Percentiles rank a stretch among this genome's conserved stretches.
Evolutionary conservation across 2,113 vertebrate species (phyloP).

Genomic region (Paraplagusia blochii): DNA sequence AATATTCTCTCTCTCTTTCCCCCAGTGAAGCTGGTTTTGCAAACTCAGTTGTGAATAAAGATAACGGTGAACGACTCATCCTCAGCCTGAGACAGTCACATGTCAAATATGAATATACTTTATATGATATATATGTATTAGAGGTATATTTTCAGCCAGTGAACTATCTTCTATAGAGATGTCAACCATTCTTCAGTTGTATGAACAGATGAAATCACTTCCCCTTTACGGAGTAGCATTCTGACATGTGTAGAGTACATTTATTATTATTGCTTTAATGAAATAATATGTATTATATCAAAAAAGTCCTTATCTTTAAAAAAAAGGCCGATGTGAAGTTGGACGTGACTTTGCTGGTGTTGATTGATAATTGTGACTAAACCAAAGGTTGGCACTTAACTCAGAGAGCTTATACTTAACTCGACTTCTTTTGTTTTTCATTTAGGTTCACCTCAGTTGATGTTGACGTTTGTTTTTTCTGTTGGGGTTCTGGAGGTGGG

Average conservation of each 20-base stretch:
- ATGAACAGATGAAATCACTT: slow-evolving; percentile 40
- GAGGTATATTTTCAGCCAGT: slow-evolving; percentile 70
- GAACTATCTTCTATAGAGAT: slow-evolving; percentile 66
- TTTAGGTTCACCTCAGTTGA: slow-evolving; percentile 32
- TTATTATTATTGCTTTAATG: slow-evolving; percentile 63
- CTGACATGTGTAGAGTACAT: slow-evolving; percentile 50
- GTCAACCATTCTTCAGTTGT: slow-evolving; percentile 62
- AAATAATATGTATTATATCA: slow-evolving; percentile 41
- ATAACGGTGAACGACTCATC: slow-evolving; percentile 24
- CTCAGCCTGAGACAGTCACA: slow-evolving; percentile 48
- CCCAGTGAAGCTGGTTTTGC: slow-evolving; percentile 41
- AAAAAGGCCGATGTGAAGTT: slow-evolving; percentile 53
- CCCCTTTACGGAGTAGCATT: slow-evolving; percentile 50
- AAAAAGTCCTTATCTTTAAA: slow-evolving; percentile 42
- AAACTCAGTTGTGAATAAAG: slow-evolving; percentile 51
- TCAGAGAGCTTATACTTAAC: slow-evolving; percentile 56
- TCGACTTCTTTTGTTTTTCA: slow-evolving; percentile 35
- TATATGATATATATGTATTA: slow-evolving; percentile 67
- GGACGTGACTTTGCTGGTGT: slow-evolving; percentile 51
- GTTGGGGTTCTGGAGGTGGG: slow-evolving; percentile 65
- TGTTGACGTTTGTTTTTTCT: slow-evolving; percentile 26
- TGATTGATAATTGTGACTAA: slow-evolving; percentile 68
- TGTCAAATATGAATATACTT: slow-evolving; percentile 65
- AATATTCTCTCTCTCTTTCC: slow-evolving; percentile 18
- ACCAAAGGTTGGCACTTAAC: slow-evolving; percentile 79